Conservation (phyloP, 1,140 invertebrate genomes). For the Drosophila ananassae region DNA sequence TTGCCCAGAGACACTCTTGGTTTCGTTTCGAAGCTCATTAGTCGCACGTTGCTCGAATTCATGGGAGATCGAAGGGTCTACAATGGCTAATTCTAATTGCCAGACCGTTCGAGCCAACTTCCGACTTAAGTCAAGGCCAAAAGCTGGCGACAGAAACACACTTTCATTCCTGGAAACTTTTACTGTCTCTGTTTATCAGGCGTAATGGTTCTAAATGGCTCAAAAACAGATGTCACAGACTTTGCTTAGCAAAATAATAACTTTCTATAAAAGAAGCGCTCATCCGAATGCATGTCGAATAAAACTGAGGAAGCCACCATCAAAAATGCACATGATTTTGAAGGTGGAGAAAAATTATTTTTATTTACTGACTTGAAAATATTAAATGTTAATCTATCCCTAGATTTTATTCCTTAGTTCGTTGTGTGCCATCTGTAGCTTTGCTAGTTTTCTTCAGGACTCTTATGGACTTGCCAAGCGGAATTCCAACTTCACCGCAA, state of each 20-base stretch:
- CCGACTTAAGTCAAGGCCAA: conserved; percentile 22
- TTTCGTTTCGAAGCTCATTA: conserved; percentile 74
- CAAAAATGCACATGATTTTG: neutral
- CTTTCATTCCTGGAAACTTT: conserved; percentile 2
- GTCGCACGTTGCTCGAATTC: conserved; percentile 35
- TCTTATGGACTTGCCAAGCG: neutral
- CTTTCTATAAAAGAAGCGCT: neutral
- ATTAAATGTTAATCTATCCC: neutral
- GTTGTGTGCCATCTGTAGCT: neutral
- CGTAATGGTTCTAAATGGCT: neutral
- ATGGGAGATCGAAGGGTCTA: conserved; percentile 23
- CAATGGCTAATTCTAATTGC: conserved; percentile 31
- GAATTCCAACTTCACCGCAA: conserved; percentile 2
- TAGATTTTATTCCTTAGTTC: neutral
- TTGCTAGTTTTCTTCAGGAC: neutral
- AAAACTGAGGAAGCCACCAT: neutral
- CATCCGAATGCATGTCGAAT: neutral
- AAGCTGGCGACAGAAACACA: neutral
- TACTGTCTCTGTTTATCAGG: neutral
- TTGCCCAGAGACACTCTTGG: conserved; percentile 59
- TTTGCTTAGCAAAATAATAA: neutral
- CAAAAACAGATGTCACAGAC: neutral
- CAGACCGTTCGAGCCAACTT: conserved; percentile 14
- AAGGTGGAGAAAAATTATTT: neutral
- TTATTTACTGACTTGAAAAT: neutral